Percentiles rank a stretch among this genome's conserved stretches.
Evolutionary conservation across 2,888 invertebrate species (phyloP).

Genomic region (Azorinus chamasolen): DNA sequence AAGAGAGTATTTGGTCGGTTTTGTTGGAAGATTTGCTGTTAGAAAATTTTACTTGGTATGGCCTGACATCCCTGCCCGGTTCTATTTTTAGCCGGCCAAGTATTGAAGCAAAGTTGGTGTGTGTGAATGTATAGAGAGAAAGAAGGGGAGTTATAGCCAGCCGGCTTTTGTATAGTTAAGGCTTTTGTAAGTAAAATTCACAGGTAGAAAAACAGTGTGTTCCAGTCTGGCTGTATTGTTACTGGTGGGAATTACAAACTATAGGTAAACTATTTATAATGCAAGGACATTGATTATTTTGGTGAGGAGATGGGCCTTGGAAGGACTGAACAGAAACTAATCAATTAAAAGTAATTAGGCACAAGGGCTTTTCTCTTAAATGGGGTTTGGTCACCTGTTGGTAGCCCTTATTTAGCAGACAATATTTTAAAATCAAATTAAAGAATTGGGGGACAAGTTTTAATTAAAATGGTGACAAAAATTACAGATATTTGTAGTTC

Average conservation of each 20-base stretch:
- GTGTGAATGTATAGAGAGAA: slow-evolving; percentile 55
- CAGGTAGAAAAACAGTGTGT: slow-evolving; percentile 53
- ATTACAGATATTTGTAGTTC: neutral
- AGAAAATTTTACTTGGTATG: slow-evolving; percentile 43
- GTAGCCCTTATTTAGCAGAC: neutral
- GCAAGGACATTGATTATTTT: neutral
- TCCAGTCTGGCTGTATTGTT: slow-evolving; percentile 16
- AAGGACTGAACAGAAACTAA: slow-evolving; percentile 26
- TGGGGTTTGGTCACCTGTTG: slow-evolving; percentile 3
- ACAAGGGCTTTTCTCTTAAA: slow-evolving; percentile 1
- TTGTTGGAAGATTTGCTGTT: slow-evolving; percentile 16
- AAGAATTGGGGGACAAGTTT: neutral
- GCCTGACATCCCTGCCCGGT: slow-evolving; percentile 40
- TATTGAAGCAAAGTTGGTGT: slow-evolving; percentile 62
- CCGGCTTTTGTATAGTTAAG: slow-evolving; percentile 45
- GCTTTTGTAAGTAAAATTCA: slow-evolving; percentile 56
- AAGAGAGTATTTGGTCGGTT: slow-evolving; percentile 6
- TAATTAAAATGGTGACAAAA: no score
- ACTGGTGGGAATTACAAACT: neutral
- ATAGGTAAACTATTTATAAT: slow-evolving; percentile 12
- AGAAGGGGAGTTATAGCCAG: slow-evolving; percentile 58
- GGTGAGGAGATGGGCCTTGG: slow-evolving; percentile 22
- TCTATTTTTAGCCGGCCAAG: slow-evolving; percentile 60
- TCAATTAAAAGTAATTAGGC: slow-evolving; percentile 49
- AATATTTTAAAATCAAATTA: neutral